A percentile compares a stretch with the other conserved stretches of the same genome.
phyloP scores from a whole-genome alignment of 2,797 vertebrate species.

The Schizothorax lantsangensis region DNA sequence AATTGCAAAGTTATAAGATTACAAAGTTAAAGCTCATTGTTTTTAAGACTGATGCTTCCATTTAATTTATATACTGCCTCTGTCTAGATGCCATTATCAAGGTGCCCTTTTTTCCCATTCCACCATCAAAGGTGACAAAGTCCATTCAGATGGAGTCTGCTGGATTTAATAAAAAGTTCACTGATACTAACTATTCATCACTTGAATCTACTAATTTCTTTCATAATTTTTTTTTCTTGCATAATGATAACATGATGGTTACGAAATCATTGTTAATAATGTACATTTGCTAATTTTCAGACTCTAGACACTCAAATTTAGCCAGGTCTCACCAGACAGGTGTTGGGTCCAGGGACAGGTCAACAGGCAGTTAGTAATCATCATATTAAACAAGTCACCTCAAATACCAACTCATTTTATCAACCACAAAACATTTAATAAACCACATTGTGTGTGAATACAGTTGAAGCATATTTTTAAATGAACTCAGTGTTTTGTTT shows the following conservation, averaged over 20 bases:
- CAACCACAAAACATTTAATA: too few species aligned
- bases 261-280: too few species aligned
- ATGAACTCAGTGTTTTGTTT: neutral
- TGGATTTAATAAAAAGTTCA: too few species aligned
- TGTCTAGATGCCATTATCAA: neutral
- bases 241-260: too few species aligned
- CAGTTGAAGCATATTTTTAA: neutral
- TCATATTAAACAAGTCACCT: neutral
- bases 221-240: too few species aligned
- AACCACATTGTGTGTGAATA: too few species aligned
- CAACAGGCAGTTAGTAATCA: neutral
- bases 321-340: neutral
- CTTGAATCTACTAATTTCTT: too few species aligned
- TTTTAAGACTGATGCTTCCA: neutral
- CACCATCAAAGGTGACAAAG: neutral
- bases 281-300: too few species aligned
- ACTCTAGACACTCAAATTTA: too few species aligned
- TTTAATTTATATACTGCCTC: neutral
- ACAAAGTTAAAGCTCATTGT: neutral
- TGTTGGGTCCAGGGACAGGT: neutral
- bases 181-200: too few species aligned
- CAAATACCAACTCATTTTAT: neutral
- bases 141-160: too few species aligned
- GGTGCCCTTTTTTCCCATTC: neutral
- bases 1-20: neutral